Percentiles rank a stretch among this genome's conserved stretches.
Conservation (phyloP, 2,113 vertebrate genomes). For the Romanogobio albipinnatus region DNA sequence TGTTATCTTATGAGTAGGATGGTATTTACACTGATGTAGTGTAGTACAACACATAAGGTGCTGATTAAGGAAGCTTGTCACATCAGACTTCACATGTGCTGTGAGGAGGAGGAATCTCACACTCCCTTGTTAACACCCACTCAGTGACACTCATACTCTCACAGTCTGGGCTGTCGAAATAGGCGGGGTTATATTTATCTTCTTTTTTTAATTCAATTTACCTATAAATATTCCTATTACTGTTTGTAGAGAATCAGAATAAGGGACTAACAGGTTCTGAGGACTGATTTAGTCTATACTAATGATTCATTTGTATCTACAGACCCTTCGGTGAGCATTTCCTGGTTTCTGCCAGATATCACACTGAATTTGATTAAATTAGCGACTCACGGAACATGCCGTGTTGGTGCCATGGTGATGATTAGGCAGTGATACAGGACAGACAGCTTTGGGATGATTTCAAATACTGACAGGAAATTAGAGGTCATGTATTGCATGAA, state of each 20-base stretch:
- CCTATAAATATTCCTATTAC: not conserved
- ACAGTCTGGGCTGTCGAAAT: conserved; percentile 6
- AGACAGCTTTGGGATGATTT: not conserved
- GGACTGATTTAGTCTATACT: not conserved
- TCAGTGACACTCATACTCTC: conserved; percentile 17
- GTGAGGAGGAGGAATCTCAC: conserved; percentile 2
- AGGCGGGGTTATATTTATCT: conserved; percentile 32
- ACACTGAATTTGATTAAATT: conserved; percentile 15
- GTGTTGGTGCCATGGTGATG: conserved; percentile 41
- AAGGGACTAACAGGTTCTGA: not conserved
- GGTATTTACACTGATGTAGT: conserved; percentile 21
- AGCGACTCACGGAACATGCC: not conserved
- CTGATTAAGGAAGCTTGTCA: conserved; percentile 29
- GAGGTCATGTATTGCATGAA: conserved; percentile 22
- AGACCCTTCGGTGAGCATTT: not conserved
- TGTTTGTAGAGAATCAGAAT: not conserved
- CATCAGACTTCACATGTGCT: conserved; percentile 19
- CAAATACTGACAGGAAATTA: conserved; percentile 30
- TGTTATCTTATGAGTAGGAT: not conserved
- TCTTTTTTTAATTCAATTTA: not conserved
- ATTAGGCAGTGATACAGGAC: conserved; percentile 22
- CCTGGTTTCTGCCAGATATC: not conserved
- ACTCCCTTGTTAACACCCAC: conserved; percentile 46
- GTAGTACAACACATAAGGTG: conserved; percentile 9
- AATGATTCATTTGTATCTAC: not conserved